These are phyloP conservation scores for Nothoprocta pentlandii DNA, from an alignment of 2,113 vertebrate species.

Conservation along the genomic window DNA sequence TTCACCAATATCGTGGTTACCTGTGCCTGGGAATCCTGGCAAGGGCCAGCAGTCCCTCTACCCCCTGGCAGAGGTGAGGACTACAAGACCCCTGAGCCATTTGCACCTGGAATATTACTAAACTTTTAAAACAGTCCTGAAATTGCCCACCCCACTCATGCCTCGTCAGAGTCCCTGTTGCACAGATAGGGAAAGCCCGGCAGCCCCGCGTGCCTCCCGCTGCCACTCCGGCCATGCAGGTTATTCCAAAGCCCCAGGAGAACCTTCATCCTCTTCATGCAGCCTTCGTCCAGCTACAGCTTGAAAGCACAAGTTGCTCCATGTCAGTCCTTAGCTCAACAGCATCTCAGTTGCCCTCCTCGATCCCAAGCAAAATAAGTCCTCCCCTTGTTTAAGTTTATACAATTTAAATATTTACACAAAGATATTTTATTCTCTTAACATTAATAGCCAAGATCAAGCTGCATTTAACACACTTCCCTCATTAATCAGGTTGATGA, in stretches of 20 bases:
- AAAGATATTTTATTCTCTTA: not conserved
- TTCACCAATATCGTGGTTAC: not conserved
- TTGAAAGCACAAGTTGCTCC: not conserved
- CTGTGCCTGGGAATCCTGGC: not conserved
- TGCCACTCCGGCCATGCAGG: too few relatives aligned
- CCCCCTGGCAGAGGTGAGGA: accelerated
- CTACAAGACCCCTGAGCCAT: not conserved
- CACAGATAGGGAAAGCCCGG: accelerated
- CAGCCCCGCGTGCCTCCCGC: not conserved
- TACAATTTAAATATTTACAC: not conserved
- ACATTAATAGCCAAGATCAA: not conserved
- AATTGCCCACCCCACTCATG: not conserved
- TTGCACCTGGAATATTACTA: not conserved
- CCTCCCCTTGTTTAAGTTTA: not conserved
- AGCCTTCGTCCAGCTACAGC: not conserved
- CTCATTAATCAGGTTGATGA: not conserved
- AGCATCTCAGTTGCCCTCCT: not conserved
- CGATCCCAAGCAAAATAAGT: not conserved
- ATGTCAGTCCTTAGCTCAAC: not conserved
- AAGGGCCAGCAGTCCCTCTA: not conserved
- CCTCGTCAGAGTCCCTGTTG: too few relatives aligned
- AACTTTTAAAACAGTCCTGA: not conserved
- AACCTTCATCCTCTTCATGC: too few relatives aligned
- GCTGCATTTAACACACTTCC: not conserved
- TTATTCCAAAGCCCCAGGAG: accelerated